Base-by-base conservation (phyloP, 2,113 vertebrate species). In the Myiagra hebetior region DNA sequence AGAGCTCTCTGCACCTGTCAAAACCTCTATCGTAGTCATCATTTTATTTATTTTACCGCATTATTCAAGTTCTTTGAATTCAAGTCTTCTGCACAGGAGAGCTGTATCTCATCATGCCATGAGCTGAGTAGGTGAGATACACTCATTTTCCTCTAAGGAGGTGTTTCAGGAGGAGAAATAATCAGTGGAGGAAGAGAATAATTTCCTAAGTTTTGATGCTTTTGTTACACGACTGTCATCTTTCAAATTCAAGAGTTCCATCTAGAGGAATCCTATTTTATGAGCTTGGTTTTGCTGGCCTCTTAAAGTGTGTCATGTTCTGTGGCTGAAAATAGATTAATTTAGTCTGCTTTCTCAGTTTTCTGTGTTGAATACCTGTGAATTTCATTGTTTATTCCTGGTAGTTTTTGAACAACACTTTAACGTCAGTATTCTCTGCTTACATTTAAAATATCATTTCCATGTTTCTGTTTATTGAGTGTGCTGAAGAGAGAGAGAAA, bases 161-260 rank as follows among this genome's bases (percentile, higher is more conserved):
- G 35, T 87, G 42, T 96, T 91, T 88, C 59, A 77, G 67, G 63
- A 65, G 42, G 22, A 91, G 74, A 94, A 90, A 80, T 69, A 94
- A 91, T 84, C 4, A 8, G 18, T 47, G 35, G 21, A 84, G 70
- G 74, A 94, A 87, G 72, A 91, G 50, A 94, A 90, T 83, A 73
- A 94, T 90, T 95, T 93, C 74, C 74, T 80, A 93, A 82, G 46
- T 94, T 91, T 90, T 18, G 4, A 64, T 85, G 73, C 30, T 92
- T 94, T 85, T 77, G 76, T 92, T 93, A 76, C 72, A 81, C 0
- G 7, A 78, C 79, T 88, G 81, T 92, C 72, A 79, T 85, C 94
- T 94, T 80, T 89, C 93, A 94, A 80, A 96, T 94, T 97, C 84
- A 91, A 96, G 85, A 78, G 87, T 96, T 95, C 85, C 81, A 91